Evolutionary conservation across 2,888 invertebrate genomes (phyloP).

Genomic region (Tetragonisca angustula): DNA sequence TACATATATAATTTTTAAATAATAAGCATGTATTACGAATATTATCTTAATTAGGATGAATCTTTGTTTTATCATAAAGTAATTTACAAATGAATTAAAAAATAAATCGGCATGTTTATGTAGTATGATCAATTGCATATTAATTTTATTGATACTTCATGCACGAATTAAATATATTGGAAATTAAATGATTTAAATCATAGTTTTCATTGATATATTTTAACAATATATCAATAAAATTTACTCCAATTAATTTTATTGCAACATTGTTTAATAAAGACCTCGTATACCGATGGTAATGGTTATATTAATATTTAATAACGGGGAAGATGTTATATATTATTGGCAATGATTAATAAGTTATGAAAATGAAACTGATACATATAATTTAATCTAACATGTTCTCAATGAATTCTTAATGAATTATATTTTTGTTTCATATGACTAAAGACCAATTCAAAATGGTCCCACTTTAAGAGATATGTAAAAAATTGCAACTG

Average conservation of each 20-base stretch:
- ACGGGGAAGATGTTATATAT: not conserved
- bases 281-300: not conserved
- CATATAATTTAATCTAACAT: not conserved
- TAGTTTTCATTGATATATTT: not conserved
- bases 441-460: constrained; percentile 26
- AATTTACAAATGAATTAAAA: not conserved
- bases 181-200: not conserved
- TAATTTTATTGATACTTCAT: not conserved
- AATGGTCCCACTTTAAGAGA: constrained; percentile 31
- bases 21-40: not conserved
- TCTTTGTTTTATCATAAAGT: not conserved
- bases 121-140: not conserved
- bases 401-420: not conserved
- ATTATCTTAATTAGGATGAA: not conserved
- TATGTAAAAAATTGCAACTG: not conserved
- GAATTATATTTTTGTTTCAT: not conserved
- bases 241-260: not conserved
- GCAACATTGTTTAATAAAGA: not conserved
- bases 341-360: not conserved
- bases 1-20: not conserved
- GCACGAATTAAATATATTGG: not conserved
- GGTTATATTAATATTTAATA: not conserved
- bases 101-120: not conserved
- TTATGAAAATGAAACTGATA: not conserved
- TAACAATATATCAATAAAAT: not conserved